Evolutionary conservation across 1,140 invertebrate species (phyloP), one percentile per base, ranked within the genome.

Genomic region (Brachionus calyciflorus): DNA sequence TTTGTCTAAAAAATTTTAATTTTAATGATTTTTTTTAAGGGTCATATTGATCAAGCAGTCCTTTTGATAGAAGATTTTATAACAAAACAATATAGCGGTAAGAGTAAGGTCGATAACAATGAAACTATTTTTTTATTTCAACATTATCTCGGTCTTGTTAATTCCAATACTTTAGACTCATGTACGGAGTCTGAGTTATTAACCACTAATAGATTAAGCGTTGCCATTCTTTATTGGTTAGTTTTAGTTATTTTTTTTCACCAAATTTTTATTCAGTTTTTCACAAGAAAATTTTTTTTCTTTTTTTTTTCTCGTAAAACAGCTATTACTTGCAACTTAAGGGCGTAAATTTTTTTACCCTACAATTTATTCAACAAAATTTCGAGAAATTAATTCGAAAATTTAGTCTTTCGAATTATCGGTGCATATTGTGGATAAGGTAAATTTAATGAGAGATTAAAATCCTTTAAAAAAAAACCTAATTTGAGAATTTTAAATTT

Each of bases 271-370:
- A n/a, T n/a, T n/a, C n/a, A n/a, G n/a, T n/a, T n/a, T 37, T 37
- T 37, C 3, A 24, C 19, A 53, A 19, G 10, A 53, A 24, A 21
- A 19, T 9, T 53, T 53, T 24, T n/a, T 30, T 21, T 53, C 28
- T 57, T 63, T 63, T 40, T 44, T 65, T 65, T 24, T 65, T 65
- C 9, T 5, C 33, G 33, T 5, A 3, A 9, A 3, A 37, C 9
- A 65, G 60, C 30, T 65, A 65, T 65, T 65, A 65, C 40, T 41
- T 65, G 44, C 24, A 65, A 41, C 40, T 65, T 44, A 65, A 65
- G n/a, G 60, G 60, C 12, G 37, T 24, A 21, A 37, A 41, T 0
- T 65, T 44, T 65, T 65, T 44, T 65, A 65, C 21, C 26, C 40
- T 44, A 12, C 3, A 41, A 41, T 44, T 44, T 24, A 65, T 65